phyloP scores from a whole-genome alignment of 53 echinoderm and acorn worm genomes.

The Zoroaster sp. region DNA sequence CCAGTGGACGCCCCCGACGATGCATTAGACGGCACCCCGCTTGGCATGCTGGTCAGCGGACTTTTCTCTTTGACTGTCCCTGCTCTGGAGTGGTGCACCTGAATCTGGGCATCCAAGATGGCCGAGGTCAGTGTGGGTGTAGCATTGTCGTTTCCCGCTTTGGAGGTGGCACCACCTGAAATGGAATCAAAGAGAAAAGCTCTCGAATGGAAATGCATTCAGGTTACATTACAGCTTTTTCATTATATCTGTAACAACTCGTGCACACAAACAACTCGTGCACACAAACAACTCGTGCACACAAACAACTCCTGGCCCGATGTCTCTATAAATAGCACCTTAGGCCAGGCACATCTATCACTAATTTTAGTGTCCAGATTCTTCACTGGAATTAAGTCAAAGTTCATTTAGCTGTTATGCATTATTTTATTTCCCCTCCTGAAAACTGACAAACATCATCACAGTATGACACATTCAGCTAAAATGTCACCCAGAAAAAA shows the following conservation, averaged over 20 bases:
- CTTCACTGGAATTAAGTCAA: too few species aligned
- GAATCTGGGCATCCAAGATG: constrained; percentile 43
- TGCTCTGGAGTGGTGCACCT: constrained; percentile 17
- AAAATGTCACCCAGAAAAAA: too few species aligned
- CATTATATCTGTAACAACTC: too few species aligned
- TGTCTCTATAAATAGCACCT: neutral
- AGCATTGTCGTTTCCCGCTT: neutral
- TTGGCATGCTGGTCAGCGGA: neutral
- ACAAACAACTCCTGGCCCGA: neutral
- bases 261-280: too few species aligned
- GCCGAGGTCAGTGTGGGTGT: constrained; percentile 42
- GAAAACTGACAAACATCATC: too few species aligned
- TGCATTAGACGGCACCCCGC: neutral
- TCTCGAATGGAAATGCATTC: neutral
- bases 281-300: neutral
- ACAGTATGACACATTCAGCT: too few species aligned
- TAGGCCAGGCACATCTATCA: neutral
- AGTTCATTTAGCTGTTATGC: too few species aligned
- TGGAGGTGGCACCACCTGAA: constrained; percentile 31
- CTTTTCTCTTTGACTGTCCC: constrained; percentile 29
- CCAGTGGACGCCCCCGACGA: neutral
- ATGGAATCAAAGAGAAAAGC: neutral
- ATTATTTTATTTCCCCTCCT: too few species aligned
- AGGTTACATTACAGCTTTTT: neutral
- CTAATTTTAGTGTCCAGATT: neutral